phyloP scores from a whole-genome alignment of 2,797 vertebrate genomes.

The Petrocephalus schoutedeni region DNA sequence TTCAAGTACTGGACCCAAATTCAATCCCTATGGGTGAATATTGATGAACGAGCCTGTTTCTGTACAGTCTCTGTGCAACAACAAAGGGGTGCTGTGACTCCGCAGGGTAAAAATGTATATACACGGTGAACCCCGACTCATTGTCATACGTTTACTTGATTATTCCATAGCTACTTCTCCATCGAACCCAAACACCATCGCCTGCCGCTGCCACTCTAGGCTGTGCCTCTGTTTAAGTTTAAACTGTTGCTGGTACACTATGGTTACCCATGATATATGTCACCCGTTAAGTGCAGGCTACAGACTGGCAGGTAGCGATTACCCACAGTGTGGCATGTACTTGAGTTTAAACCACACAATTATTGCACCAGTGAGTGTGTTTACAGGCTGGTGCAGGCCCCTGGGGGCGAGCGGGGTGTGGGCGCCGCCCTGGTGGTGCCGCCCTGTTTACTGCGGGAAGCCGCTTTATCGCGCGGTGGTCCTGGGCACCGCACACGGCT shows the following conservation, averaged over 20 bases:
- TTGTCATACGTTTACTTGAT: not conserved
- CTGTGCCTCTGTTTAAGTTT: slow-evolving; percentile 32
- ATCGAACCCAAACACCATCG: not conserved
- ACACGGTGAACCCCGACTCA: not conserved
- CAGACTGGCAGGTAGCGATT: slow-evolving; percentile 44
- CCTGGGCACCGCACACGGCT: not conserved
- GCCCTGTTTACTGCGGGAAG: slow-evolving; percentile 14
- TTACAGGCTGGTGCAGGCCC: slow-evolving; percentile 13
- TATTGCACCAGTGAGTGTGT: slow-evolving; percentile 28
- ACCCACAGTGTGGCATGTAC: slow-evolving; percentile 36
- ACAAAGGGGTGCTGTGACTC: not conserved
- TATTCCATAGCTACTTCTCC: not conserved
- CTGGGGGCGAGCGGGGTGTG: slow-evolving; percentile 33
- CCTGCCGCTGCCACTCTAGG: not conserved
- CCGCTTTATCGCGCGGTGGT: not conserved
- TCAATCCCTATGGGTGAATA: not conserved
- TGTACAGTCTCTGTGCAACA: not conserved
- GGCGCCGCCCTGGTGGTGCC: slow-evolving; percentile 15
- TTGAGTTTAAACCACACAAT: slow-evolving; percentile 42
- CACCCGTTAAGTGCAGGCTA: slow-evolving; percentile 48
- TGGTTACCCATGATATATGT: slow-evolving; percentile 36
- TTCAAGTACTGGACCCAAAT: not conserved
- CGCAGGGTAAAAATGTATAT: not conserved
- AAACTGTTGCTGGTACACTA: slow-evolving; percentile 28
- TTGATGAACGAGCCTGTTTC: not conserved